Percentiles rank a stretch among this genome's conserved stretches.
These are phyloP conservation scores for Callipepla squamata DNA, from an alignment of 2,113 vertebrate species.

Conservation along the genomic window DNA sequence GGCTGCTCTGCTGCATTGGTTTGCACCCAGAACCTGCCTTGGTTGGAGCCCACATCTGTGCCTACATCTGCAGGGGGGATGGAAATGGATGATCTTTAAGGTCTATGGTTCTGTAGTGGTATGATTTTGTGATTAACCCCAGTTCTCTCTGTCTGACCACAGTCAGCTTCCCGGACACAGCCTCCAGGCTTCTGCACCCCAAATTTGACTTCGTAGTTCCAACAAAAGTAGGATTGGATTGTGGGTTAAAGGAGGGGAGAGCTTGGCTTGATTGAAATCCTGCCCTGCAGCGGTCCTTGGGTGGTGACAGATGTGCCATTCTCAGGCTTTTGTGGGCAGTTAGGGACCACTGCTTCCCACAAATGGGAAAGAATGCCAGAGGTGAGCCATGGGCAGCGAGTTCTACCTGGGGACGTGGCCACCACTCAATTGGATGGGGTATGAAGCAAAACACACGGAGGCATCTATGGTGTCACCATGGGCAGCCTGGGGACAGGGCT, in stretches of 20 bases:
- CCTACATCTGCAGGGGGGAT: rapidly evolving
- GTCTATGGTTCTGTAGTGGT: too few relatives aligned
- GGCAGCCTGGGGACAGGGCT: rapidly evolving
- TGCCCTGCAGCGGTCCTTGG: neutral
- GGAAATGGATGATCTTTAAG: too few relatives aligned
- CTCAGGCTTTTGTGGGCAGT: neutral
- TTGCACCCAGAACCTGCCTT: neutral
- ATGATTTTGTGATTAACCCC: too few relatives aligned
- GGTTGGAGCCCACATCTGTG: rapidly evolving
- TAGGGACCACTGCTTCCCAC: neutral
- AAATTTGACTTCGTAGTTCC: neutral
- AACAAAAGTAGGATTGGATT: neutral
- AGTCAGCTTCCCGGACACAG: neutral
- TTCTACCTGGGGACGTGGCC: neutral
- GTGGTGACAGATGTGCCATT: neutral
- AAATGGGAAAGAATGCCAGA: neutral
- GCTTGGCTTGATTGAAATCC: neutral
- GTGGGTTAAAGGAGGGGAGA: neutral
- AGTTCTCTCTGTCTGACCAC: neutral
- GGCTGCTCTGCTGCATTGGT: neutral
- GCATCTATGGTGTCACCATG: rapidly evolving
- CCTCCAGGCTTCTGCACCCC: neutral
- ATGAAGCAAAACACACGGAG: neutral
- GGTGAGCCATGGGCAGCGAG: rapidly evolving
- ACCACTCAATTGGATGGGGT: neutral